Base-by-base conservation (phyloP, 2,888 invertebrate species). In the Phyto melanocephala region DNA sequence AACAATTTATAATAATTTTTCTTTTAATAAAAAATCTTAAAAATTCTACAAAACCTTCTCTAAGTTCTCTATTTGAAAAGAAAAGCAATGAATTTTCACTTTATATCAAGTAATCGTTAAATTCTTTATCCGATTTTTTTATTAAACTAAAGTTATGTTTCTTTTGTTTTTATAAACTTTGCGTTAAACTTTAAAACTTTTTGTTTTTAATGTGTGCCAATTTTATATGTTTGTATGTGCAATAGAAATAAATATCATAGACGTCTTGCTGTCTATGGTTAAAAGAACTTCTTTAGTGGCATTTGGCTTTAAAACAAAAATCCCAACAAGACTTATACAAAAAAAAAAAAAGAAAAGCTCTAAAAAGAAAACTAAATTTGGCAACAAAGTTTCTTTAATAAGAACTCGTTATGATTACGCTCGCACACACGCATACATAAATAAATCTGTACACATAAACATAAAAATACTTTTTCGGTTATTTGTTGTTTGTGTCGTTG, bases 251-350 rank as follows among this genome's bases (percentile, higher is more conserved):
- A 37, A 11, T 24, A 20, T 54, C 6, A n/a, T 11, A 37, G 50
- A 50, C 76, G 76, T 52, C 76, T 76, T 33, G 17, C 60, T 60
- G 76, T 76, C 76, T 76, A 24, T 45, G 5, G 33, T 35, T 54
- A 22, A 33, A 8, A 74, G 15, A 56, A 42, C 10, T 13, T 15
- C 40, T 47, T 37, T 11, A 6, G 8, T 58, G 11, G 8, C 3
- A 5, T 54, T 56, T 33, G 37, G 33, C 17, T 40, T 62, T 72
- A 28, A 60, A 33, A 40, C 22, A 17, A 24, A 24, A 42, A 15
- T n/a, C n/a, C n/a, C n/a, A n/a, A n/a, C n/a, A n/a, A n/a, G n/a
- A 24, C 6, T 28, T 28, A 28, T 28, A 8, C 4, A 13, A 17
- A 28, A 47, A 47, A 47, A 47, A 8, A 24, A 28, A 62, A 62